Evolutionary conservation across 2,113 vertebrate genomes (phyloP), one percentile per base, ranked within the genome.

Genomic region (Antechinus stuartii): DNA sequence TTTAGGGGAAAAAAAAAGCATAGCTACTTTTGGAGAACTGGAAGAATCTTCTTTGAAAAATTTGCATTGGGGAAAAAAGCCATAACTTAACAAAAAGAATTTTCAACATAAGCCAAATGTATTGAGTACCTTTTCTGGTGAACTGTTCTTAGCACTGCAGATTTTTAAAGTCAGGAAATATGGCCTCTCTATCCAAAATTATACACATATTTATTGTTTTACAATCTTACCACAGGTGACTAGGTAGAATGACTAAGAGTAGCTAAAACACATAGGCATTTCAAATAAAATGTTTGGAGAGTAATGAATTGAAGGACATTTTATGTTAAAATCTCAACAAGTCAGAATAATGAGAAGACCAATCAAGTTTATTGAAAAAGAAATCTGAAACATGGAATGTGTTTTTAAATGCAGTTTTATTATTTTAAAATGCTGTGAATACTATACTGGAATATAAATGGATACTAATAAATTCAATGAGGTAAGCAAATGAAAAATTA

Each of bases 261-360:
- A 68, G 49, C 95, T 53, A 0, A 3, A 54, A 89, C 22, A 35
- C n/a, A 3, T 94, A 22, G 10, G 53, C 42, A 95, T 90, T 95
- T 5, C 49, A 92, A 96, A 26, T 47, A 19, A 2, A 90, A 42
- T 89, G 3, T 93, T 3, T 93, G 53, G 46, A 46, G 26, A 52
- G 90, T 76, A 91, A 54, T 89, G 7, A 53, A 1, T 90, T 91
- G 56, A 93, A 96, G 3, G 92, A 4, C 1, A 9, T 11, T 12
- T 61, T 96, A 42, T 50, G 91, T 57, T 92, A 95, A 96, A 96
- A 92, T 0, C 6, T 94, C 42, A 53, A 89, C 12, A 95, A 35
- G 54, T 92, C 25, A 76, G 89, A 61, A 14, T 8, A 89, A 26
- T 19, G 23, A 2, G 90, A 57, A 84, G 61, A 84, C 68, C 68